phyloP scores from a whole-genome alignment of 1,140 invertebrate species.

The Pseudomyrmex sp. region DNA sequence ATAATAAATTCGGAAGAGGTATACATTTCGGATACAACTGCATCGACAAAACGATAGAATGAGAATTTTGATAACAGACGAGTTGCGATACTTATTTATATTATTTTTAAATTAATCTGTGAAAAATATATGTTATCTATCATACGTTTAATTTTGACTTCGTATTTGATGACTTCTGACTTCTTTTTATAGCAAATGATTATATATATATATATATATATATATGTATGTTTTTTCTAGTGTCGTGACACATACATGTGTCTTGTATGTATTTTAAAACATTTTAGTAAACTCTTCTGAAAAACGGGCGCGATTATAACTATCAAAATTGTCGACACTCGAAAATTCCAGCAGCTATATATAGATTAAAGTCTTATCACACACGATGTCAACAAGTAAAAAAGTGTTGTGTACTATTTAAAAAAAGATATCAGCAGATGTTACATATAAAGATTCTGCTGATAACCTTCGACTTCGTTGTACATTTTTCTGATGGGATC shows the following conservation, averaged over 20 bases:
- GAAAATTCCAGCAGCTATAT: conserved; percentile 1
- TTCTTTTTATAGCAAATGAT: too few relatives aligned
- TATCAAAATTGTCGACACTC: conserved; percentile 26
- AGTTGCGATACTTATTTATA: neutral
- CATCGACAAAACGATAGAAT: too few relatives aligned
- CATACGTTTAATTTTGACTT: too few relatives aligned
- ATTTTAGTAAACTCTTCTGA: too few relatives aligned
- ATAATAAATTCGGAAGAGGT: too few relatives aligned
- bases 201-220: too few relatives aligned
- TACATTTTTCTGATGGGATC: conserved; percentile 82
- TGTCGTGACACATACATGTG: too few relatives aligned
- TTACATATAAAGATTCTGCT: conserved; percentile 79
- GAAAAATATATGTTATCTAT: neutral
- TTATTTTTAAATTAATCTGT: neutral
- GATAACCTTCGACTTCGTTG: conserved; percentile 80
- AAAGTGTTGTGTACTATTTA: conserved; percentile 21
- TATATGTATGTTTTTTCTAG: too few relatives aligned
- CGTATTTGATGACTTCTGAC: too few relatives aligned
- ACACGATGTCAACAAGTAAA: conserved; percentile 31
- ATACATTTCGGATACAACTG: too few relatives aligned
- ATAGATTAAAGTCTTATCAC: neutral
- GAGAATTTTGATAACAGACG: neutral
- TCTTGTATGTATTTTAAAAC: too few relatives aligned
- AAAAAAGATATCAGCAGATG: neutral
- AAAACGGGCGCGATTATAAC: neutral